phyloP scores from a whole-genome alignment of 2,797 vertebrate genomes.

The Chaetophractus vellerosus region DNA sequence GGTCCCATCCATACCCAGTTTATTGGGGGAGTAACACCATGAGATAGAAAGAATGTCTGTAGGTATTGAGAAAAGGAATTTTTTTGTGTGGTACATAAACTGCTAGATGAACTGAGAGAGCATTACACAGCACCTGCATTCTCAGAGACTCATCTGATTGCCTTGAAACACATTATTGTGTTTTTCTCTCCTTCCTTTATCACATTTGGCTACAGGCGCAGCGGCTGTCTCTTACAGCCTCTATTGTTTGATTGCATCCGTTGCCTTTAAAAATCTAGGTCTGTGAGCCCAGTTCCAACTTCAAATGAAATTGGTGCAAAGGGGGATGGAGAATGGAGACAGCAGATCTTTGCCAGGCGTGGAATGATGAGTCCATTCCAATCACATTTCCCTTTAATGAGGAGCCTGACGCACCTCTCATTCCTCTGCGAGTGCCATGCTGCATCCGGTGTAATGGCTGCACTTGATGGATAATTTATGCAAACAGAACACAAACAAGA shows the following conservation, averaged over 20 bases:
- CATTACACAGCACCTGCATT: constrained; percentile 78
- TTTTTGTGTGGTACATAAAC: constrained; percentile 60
- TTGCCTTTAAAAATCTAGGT: constrained; percentile 75
- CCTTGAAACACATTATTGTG: constrained; percentile 66
- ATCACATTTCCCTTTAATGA: constrained; percentile 79
- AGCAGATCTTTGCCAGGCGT: constrained; percentile 72
- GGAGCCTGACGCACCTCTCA: constrained; percentile 65
- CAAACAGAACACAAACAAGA: constrained; percentile 87
- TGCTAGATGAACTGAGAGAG: constrained; percentile 30
- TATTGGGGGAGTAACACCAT: constrained; percentile 70
- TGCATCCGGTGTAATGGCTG: constrained; percentile 79
- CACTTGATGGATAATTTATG: constrained; percentile 84
- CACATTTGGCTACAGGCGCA: constrained; percentile 71
- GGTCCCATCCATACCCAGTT: constrained; percentile 67
- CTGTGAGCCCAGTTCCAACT: constrained; percentile 65
- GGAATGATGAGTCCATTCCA: constrained; percentile 70
- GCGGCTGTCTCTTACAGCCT: constrained; percentile 42
- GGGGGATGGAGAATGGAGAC: constrained; percentile 59
- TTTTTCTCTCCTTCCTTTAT: constrained; percentile 54
- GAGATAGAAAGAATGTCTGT: constrained; percentile 74
- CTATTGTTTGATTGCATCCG: constrained; percentile 76
- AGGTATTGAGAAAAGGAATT: constrained; percentile 58
- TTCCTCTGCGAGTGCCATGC: constrained; percentile 74
- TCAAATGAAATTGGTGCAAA: constrained; percentile 65
- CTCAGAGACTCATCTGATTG: constrained; percentile 67